phyloP scores from a whole-genome alignment of 2,797 vertebrate species.

The Brachyalestes nurse region DNA sequence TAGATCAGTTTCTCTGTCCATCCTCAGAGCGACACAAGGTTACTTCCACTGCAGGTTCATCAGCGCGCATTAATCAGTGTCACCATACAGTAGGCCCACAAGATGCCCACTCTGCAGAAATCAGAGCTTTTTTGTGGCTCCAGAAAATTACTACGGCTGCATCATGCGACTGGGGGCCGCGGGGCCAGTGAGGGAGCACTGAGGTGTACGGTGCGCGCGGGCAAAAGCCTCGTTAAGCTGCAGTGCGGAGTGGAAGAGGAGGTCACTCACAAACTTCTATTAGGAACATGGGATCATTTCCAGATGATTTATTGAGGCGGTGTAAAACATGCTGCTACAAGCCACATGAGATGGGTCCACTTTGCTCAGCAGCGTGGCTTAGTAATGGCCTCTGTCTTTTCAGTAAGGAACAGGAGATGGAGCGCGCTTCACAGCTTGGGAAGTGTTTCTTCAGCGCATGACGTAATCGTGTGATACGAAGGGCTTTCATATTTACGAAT shows the following conservation, averaged over 20 bases:
- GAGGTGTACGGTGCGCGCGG: conserved; percentile 57
- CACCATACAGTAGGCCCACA: conserved; percentile 26
- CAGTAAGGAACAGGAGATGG: not conserved
- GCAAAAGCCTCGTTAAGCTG: conserved; percentile 56
- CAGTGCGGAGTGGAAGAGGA: conserved; percentile 43
- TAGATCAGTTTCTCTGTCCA: conserved; percentile 14
- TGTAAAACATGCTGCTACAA: conserved; percentile 57
- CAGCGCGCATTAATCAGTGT: conserved; percentile 36
- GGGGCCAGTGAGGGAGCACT: conserved; percentile 57
- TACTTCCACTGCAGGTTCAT: conserved; percentile 38
- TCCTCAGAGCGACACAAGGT: conserved; percentile 3
- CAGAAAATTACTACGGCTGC: conserved; percentile 41
- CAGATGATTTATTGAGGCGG: conserved; percentile 68
- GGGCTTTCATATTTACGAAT: conserved; percentile 1
- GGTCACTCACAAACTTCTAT: conserved; percentile 60
- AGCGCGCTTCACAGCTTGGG: not conserved
- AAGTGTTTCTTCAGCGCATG: not conserved
- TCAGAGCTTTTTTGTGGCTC: conserved; percentile 36
- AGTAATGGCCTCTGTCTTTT: not conserved
- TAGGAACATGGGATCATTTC: conserved; percentile 62
- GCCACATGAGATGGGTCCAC: conserved; percentile 51
- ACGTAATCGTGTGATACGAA: not conserved
- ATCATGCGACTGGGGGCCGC: conserved; percentile 60
- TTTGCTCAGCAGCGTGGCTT: conserved; percentile 21
- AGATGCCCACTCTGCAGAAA: conserved; percentile 44